phyloP scores from a whole-genome alignment of 2,797 vertebrate species.

The Falco peregrinus region DNA sequence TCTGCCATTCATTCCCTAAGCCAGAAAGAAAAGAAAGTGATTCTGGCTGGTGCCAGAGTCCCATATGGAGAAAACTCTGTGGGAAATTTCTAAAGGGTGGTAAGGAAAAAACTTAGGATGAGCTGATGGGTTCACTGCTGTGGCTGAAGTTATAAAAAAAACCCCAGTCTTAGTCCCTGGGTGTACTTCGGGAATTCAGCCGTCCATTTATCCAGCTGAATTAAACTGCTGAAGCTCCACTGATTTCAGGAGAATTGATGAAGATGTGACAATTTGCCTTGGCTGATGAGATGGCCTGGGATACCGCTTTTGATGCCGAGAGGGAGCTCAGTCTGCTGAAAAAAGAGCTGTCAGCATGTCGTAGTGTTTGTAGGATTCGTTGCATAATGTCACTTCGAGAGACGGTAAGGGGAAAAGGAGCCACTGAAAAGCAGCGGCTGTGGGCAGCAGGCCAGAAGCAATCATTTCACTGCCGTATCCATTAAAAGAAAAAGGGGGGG shows the following conservation, averaged over 20 bases:
- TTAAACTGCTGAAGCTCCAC: neutral
- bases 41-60: neutral
- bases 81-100: neutral
- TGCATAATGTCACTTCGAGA: neutral
- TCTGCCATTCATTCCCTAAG: neutral
- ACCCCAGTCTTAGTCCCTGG: neutral
- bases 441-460: constrained; percentile 24
- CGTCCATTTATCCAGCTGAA: neutral
- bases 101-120: neutral
- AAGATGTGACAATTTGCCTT: constrained; percentile 1
- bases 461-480: constrained; percentile 9
- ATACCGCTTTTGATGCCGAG: neutral
- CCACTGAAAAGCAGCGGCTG: neutral
- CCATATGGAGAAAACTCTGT: neutral
- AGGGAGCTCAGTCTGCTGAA: neutral
- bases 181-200: neutral
- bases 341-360: neutral
- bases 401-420: neutral
- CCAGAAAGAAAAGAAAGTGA: neutral
- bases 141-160: neutral
- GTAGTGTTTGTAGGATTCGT: neutral
- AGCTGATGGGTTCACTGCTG: neutral
- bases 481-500: neutral
- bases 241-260: constrained; percentile 8
- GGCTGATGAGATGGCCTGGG: neutral